Conservation (phyloP, 2,888 invertebrate genomes). For the Drosophila borborema region DNA sequence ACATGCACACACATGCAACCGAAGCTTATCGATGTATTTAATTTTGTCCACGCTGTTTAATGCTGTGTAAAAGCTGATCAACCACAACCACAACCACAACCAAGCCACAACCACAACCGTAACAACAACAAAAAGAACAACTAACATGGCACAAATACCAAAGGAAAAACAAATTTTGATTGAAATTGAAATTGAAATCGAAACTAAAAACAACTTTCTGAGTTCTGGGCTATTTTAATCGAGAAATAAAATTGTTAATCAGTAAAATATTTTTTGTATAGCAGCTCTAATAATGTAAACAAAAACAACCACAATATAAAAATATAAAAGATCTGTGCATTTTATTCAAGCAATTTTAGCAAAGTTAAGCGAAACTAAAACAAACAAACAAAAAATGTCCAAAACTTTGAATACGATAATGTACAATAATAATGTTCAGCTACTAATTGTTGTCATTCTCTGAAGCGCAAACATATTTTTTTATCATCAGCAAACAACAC, state of each 20-base stretch:
- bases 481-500: slow-evolving; percentile 64
- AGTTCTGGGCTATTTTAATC: slow-evolving; percentile 83
- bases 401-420: slow-evolving; percentile 86
- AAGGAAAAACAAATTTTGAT: slow-evolving; percentile 16
- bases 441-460: slow-evolving; percentile 71
- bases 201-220: slow-evolving; percentile 81
- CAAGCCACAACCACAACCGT: slow-evolving; percentile 9
- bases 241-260: slow-evolving; percentile 36
- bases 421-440: slow-evolving; percentile 79
- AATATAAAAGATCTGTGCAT: slow-evolving; percentile 1
- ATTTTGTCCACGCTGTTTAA: slow-evolving; percentile 61
- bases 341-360: slow-evolving; percentile 29
- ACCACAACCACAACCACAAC: slow-evolving; percentile 20
- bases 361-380: slow-evolving; percentile 52
- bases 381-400: slow-evolving; percentile 75
- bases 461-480: slow-evolving; percentile 54
- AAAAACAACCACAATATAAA: background rate
- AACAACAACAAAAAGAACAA: slow-evolving; percentile 36
- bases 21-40: slow-evolving; percentile 74
- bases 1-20: slow-evolving; percentile 50
- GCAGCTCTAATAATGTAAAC: slow-evolving; percentile 29
- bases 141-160: slow-evolving; percentile 46
- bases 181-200: slow-evolving; percentile 29
- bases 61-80: slow-evolving; percentile 56
- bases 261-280: slow-evolving; percentile 30